Percentiles rank a stretch among this genome's conserved stretches.
Conservation (phyloP, 2,797 vertebrate genomes). For the Fratercula arctica region DNA sequence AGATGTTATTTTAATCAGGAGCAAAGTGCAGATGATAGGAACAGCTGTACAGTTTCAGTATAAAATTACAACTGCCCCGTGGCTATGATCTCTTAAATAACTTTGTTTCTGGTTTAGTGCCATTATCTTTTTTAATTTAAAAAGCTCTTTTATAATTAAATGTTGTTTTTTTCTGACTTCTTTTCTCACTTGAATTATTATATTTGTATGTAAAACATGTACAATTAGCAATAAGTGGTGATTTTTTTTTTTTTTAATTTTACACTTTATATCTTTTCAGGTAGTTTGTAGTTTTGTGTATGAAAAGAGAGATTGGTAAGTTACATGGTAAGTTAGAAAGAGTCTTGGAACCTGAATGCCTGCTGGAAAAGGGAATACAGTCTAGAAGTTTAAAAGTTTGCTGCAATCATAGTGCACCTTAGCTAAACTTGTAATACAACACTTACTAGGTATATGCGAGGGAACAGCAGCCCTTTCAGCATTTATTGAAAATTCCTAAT, state of each 20-base stretch:
- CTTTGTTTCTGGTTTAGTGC: conserved; percentile 73
- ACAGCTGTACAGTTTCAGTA: conserved; percentile 35
- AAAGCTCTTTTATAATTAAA: conserved; percentile 76
- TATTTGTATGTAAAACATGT: neutral
- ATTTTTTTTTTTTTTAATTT: neutral
- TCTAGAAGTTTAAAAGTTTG: neutral
- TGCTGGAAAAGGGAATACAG: neutral
- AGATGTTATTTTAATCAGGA: conserved; percentile 59
- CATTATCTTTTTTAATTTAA: conserved; percentile 76
- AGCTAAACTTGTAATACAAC: neutral
- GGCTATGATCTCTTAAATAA: conserved; percentile 62
- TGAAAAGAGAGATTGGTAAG: neutral
- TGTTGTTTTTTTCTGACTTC: conserved; percentile 61
- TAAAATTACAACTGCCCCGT: conserved; percentile 51
- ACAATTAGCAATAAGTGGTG: neutral
- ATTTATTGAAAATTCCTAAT: neutral
- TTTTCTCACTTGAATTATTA: conserved; percentile 63
- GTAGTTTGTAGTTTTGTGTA: neutral
- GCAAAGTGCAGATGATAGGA: conserved; percentile 46
- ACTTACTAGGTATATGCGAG: neutral
- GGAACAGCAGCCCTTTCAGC: neutral
- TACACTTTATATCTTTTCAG: neutral
- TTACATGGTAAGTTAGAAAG: neutral
- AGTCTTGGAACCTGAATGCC: neutral
- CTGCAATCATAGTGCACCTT: neutral